Percentiles rank a stretch among this genome's conserved stretches.
Evolutionary conservation across 1,140 invertebrate species (phyloP).

Genomic region (Piezodorus guildinii): DNA sequence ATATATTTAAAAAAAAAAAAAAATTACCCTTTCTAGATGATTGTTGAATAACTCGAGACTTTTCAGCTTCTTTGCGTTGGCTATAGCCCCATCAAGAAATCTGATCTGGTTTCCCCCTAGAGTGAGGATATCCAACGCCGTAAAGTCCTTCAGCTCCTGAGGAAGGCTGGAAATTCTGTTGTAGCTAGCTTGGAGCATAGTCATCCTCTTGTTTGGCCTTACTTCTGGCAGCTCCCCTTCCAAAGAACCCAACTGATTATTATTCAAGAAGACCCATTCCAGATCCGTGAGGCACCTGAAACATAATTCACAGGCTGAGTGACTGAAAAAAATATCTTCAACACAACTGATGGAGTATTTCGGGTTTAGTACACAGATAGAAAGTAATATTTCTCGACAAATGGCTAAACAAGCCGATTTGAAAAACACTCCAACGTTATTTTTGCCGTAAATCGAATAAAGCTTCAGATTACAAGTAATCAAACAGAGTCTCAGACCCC

Average conservation of each 20-base stretch:
- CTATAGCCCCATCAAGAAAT: conserved; percentile 52
- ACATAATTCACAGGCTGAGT: conserved; percentile 2
- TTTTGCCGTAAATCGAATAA: no score
- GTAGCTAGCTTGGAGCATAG: conserved; percentile 54
- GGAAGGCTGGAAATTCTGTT: conserved; percentile 58
- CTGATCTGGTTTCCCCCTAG: conserved; percentile 56
- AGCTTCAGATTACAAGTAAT: no score
- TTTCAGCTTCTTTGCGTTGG: conserved; percentile 50
- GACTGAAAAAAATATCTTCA: not conserved
- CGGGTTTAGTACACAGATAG: no score
- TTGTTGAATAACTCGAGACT: conserved; percentile 57
- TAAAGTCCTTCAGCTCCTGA: conserved; percentile 50
- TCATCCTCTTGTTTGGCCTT: conserved; percentile 45
- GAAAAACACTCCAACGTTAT: no score
- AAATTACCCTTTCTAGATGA: conserved; percentile 55
- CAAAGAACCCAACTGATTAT: conserved; percentile 56
- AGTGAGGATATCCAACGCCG: conserved; percentile 51
- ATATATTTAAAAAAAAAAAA: no score
- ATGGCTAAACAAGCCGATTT: no score
- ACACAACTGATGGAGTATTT: not conserved
- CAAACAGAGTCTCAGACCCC: no score
- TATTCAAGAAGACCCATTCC: conserved; percentile 64
- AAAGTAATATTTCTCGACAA: no score
- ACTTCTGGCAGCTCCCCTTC: conserved; percentile 58
- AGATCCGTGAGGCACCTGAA: conserved; percentile 50